phyloP scores from a whole-genome alignment of 2,113 vertebrate genomes.

The Poeciliopsis occidentalis region DNA sequence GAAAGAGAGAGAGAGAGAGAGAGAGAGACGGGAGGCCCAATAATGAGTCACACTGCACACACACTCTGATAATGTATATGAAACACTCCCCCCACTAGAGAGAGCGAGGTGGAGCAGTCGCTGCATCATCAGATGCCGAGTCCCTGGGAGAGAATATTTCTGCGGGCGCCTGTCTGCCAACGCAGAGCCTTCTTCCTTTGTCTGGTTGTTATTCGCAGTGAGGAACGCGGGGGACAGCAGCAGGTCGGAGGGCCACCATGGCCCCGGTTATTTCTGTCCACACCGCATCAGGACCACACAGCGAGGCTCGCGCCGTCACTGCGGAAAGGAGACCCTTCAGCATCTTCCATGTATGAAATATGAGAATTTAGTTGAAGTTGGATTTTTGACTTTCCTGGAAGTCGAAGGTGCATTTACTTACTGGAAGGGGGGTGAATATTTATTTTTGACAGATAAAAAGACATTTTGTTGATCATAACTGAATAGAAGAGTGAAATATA shows the following conservation, averaged over 20 bases:
- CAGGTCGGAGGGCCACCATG: constrained; percentile 48
- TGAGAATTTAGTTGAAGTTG: no score
- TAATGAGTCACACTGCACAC: constrained; percentile 67
- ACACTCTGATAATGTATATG: constrained; percentile 57
- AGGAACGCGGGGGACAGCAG: constrained; percentile 16
- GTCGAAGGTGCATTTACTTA: no score
- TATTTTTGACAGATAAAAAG: no score
- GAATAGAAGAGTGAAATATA: no score
- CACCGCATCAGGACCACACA: constrained; percentile 40
- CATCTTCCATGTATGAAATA: not conserved
- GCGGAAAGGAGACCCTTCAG: constrained; percentile 6
- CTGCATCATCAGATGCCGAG: constrained; percentile 38
- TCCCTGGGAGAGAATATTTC: constrained; percentile 50
- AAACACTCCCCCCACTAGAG: constrained; percentile 9
- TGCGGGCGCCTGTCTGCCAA: constrained; percentile 40
- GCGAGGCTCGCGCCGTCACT: constrained; percentile 1
- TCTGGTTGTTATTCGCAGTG: constrained; percentile 48
- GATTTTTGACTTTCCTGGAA: no score
- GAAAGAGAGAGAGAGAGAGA: constrained; percentile 23
- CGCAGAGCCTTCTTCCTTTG: constrained; percentile 41
- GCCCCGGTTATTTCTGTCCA: constrained; percentile 68
- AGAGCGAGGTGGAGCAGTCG: constrained; percentile 10
- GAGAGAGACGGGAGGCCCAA: constrained; percentile 47
- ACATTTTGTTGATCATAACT: no score
- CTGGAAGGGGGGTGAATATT: no score